phyloP scores from a whole-genome alignment of 2,888 invertebrate species.

The Yponomeuta sedellus region DNA sequence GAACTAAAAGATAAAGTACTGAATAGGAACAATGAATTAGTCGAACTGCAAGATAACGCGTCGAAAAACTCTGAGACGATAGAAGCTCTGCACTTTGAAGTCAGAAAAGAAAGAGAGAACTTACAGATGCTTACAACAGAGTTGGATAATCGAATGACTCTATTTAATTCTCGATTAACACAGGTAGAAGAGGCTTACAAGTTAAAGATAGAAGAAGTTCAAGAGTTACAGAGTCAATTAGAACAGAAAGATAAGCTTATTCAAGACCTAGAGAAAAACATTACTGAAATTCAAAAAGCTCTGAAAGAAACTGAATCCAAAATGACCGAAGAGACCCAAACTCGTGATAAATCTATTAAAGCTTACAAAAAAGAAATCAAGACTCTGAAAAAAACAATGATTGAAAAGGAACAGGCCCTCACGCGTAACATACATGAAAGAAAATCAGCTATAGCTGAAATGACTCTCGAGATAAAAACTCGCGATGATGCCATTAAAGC shows the following conservation, averaged over 20 bases:
- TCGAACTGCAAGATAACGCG: constrained; percentile 56
- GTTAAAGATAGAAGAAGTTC: not conserved
- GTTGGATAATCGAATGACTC: not conserved
- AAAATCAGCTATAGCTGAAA: not conserved
- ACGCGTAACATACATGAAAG: not conserved
- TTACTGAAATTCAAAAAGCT: not conserved
- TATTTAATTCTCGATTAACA: not conserved
- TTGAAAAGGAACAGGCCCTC: not conserved
- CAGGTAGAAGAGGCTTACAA: not conserved
- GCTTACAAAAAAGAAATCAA: not conserved
- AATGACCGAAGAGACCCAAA: not conserved
- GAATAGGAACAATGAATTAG: constrained; percentile 60
- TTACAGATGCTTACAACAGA: not conserved
- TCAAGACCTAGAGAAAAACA: constrained; percentile 1
- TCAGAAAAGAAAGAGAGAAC: constrained; percentile 45
- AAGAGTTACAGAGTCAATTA: not conserved
- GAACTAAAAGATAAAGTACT: constrained; percentile 58
- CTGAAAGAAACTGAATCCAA: not conserved
- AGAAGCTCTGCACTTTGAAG: constrained; percentile 43
- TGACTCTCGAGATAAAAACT: constrained; percentile 37
- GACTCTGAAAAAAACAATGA: not conserved
- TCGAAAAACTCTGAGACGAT: constrained; percentile 52
- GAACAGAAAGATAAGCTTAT: not conserved
- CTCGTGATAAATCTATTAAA: not conserved
- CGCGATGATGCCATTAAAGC: constrained; percentile 35